Base-by-base conservation (phyloP, 2,888 invertebrate species). In the Leptogaster cylindrica region DNA sequence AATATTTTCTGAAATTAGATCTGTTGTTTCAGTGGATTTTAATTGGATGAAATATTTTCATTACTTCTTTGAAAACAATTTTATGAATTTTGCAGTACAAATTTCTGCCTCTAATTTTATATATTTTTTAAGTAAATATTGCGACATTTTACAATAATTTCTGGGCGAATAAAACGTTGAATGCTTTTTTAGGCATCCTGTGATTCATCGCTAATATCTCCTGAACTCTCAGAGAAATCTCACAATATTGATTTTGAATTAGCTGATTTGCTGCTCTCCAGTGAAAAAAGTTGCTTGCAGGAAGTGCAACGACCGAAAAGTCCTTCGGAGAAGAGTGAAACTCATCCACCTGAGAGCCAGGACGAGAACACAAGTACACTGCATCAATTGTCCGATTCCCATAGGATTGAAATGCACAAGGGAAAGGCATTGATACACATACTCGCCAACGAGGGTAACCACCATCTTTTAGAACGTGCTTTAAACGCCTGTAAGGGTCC, bases 391-490 rank as follows among this genome's bases (percentile, higher is more conserved):
- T 79, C 81, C 12, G 81, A 81, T 64, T 77, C 78, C 5, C 80
- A 81, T 73, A 77, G 79, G 39, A 77, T 81, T 36, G 84, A 79
- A 71, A 74, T 82, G 66, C 81, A 81, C 69, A 82, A 82, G 69
- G 88, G 88, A 61, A 87, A 91, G 36, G 89, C 89, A 0, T 82
- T 89, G 1, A 85, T 93, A 25, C 91, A 92, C 77, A 90, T 89
- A 55, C 83, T 93, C 27, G 89, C 91, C 5, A 87, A 89, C 66
- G 89, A 87, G 75, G 92, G 91, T 0, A 90, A 91, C 72, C 87
- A 88, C 31, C 86, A 87, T 48, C 79, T 89, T 0, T 80, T 92
- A 12, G 84, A 86, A 68, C 82, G 86, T 23, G 83, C 89, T 1
- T 76, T 90, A 20, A 86, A 89, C 76, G 88, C 86, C 52, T 85